These are phyloP conservation scores for Caenorhabditis sp. DNA, from an alignment of 2,888 invertebrate genomes.

Conservation along the genomic window DNA sequence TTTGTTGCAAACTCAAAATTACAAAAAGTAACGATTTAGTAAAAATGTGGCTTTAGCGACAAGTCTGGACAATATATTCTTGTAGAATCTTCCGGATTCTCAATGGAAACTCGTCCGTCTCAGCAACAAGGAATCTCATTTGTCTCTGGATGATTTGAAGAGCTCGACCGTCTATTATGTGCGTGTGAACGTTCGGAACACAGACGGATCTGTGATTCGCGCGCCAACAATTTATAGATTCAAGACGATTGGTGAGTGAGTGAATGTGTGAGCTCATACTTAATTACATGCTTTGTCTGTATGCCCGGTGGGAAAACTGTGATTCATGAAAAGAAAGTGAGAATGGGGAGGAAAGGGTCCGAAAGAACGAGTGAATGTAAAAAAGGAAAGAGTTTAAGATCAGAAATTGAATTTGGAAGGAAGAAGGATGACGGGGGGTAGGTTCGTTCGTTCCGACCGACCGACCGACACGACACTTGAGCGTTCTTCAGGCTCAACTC, in stretches of 20 bases:
- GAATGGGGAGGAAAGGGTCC: background rate
- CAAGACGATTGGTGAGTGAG: conserved; percentile 72
- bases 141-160: conserved; percentile 68
- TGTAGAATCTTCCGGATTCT: conserved; percentile 60
- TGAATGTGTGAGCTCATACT: conserved; percentile 10
- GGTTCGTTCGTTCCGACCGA: conserved; percentile 14
- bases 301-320: conserved; percentile 7
- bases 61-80: background rate
- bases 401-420: conserved; percentile 34
- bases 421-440: background rate
- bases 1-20: background rate
- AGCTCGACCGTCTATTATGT: conserved; percentile 76
- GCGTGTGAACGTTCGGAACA: conserved; percentile 70
- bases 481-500: conserved; percentile 14
- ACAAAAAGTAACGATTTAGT: too few species aligned
- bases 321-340: conserved; percentile 20
- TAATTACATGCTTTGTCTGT: conserved; percentile 17
- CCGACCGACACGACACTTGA: conserved; percentile 1
- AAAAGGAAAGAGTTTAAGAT: conserved; percentile 32
- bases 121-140: conserved; percentile 65
- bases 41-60: too few species aligned
- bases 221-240: conserved; percentile 75
- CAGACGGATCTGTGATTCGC: conserved; percentile 71
- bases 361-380: background rate
- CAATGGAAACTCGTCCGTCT: conserved; percentile 71